Evolutionary conservation across 2,113 vertebrate species (phyloP), one percentile per base, ranked within the genome.

Genomic region (Stercorarius parasiticus): DNA sequence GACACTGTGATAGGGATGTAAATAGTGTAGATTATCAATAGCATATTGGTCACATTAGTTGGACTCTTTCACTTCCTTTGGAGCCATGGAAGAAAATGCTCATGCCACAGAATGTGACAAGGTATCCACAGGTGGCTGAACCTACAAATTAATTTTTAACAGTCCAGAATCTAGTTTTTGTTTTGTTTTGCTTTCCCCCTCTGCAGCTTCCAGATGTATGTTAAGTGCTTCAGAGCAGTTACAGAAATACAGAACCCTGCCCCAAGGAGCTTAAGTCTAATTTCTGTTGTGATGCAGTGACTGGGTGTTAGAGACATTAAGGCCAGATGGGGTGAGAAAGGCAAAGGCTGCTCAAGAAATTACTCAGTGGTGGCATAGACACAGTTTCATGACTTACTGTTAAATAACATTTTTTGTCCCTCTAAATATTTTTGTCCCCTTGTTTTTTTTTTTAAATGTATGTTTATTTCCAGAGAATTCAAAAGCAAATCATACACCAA

Each of bases 271-370:
- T 92, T 61, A 91, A 91, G 73, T 67, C 38, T 77, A 25, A 67
- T 93, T 92, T 90, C 78, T 86, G 18, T 73, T 82, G 71, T 36
- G 53, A 38, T 81, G 50, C 38, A 61, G 56, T 36, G 47, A 52
- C 69, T 91, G 49, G 80, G 52, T 56, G 38, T 80, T 89, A 47
- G 32, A 93, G 56, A 62, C 20, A 30, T 56, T 65, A 82, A 49
- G 43, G 79, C 73, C 72, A 95, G 69, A 81, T 85, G 38, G 50
- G 45, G 42, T 93, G 82, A 93, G 53, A 65, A 91, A 89, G 59
- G 30, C 40, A 83, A 86, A 92, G 52, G 52, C 65, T 90, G 61
- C 47, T 88, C 47, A 36, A 85, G 65, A 89, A 91, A 69, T 87
- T 61, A 59, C 23, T 71, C 47, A 40, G 11, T 55, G 18, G 11